phyloP scores from a whole-genome alignment of 2,888 invertebrate genomes.

The Drosophila mayaguana region DNA sequence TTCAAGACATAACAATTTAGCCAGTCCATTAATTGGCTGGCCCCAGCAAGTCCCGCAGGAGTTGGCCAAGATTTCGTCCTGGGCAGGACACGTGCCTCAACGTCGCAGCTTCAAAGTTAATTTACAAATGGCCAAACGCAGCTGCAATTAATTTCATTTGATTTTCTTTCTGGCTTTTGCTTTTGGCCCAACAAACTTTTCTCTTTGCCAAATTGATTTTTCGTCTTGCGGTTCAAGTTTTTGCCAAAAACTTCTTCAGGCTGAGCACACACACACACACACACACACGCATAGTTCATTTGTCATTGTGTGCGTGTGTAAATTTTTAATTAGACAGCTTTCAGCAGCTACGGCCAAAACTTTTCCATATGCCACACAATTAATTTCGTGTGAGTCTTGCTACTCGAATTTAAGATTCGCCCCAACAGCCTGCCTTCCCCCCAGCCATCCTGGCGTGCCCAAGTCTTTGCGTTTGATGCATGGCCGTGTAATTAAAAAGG shows the following conservation, averaged over 20 bases:
- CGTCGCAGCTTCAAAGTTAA: conserved; percentile 61
- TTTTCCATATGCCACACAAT: conserved; percentile 73
- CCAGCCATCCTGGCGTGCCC: neutral
- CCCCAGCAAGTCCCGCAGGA: conserved; percentile 37
- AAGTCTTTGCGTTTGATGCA: conserved; percentile 55
- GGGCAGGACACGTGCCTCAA: conserved; percentile 64
- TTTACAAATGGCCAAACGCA: conserved; percentile 71
- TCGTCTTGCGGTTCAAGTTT: conserved; percentile 54
- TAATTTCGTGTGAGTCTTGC: conserved; percentile 65
- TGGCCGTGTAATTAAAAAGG: conserved; percentile 76
- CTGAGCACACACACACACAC: conserved; percentile 8
- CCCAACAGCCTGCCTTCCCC: neutral
- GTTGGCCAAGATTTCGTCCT: conserved; percentile 42
- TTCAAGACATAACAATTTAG: conserved; percentile 83
- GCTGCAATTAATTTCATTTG: conserved; percentile 77
- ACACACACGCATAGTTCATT: conserved; percentile 33
- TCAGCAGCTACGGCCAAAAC: conserved; percentile 55
- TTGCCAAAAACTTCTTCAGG: conserved; percentile 29
- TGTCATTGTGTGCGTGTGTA: conserved; percentile 56
- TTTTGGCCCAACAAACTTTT: conserved; percentile 64
- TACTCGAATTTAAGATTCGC: conserved; percentile 36
- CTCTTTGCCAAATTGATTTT: conserved; percentile 78
- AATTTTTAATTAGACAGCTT: conserved; percentile 78
- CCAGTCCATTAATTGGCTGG: conserved; percentile 70
- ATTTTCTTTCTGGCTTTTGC: conserved; percentile 46